These are phyloP conservation scores for Rissa tridactyla DNA, from an alignment of 2,113 vertebrate species.

Conservation along the genomic window DNA sequence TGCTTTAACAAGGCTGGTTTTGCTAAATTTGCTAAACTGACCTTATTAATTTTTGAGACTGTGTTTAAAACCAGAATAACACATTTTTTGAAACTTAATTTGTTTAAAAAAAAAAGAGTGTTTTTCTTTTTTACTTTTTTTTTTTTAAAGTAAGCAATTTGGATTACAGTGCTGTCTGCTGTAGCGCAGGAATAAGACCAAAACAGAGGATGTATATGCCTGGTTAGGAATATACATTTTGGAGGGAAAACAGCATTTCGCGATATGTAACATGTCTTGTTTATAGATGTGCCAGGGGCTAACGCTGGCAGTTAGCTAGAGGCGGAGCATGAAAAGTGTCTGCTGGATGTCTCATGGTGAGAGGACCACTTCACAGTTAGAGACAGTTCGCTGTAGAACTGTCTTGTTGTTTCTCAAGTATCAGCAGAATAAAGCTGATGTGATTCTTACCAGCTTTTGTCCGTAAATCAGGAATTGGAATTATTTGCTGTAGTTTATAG, in stretches of 20 bases:
- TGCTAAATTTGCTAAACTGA: background rate
- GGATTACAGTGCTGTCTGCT: background rate
- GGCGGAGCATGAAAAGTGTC: background rate
- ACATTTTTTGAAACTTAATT: background rate
- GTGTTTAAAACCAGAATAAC: background rate
- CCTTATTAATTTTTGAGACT: background rate
- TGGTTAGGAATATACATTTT: background rate
- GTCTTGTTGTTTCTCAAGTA: background rate
- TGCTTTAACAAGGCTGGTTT: background rate
- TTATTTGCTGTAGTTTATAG: background rate
- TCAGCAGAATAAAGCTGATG: background rate
- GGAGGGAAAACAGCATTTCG: background rate
- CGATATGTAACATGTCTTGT: fast-evolving
- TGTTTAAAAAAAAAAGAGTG: background rate
- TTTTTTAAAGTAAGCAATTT: background rate
- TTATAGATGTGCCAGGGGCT: background rate
- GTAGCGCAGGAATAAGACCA: background rate
- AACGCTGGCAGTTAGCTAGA: background rate
- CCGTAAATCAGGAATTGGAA: background rate
- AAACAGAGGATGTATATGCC: background rate
- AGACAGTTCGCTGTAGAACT: background rate
- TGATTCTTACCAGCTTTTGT: background rate
- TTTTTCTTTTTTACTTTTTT: too few species aligned
- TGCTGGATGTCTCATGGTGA: background rate
- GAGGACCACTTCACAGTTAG: background rate